Conservation (phyloP, 2,113 vertebrate genomes). For the Saccopteryx bilineata region DNA sequence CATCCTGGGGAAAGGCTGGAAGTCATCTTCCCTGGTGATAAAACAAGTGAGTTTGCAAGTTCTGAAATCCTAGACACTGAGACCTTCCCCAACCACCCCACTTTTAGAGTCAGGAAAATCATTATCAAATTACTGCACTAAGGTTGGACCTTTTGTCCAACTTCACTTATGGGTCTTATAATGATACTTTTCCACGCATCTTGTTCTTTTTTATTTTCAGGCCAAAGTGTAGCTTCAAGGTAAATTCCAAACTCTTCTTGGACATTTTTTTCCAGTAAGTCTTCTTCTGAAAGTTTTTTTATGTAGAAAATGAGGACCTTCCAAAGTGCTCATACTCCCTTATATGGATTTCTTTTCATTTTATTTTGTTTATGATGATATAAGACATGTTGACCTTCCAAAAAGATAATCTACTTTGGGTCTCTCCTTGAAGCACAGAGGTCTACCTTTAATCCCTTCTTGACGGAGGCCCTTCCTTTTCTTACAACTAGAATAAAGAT, state of each 20-base stretch:
- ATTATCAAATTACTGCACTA: background rate
- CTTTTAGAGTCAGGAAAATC: background rate
- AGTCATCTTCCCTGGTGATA: background rate
- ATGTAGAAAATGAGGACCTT: background rate
- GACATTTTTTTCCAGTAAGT: background rate
- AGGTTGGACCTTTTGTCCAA: background rate
- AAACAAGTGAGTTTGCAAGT: background rate
- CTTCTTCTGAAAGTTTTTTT: background rate
- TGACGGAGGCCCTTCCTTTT: background rate
- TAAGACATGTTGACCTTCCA: background rate
- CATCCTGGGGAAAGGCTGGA: background rate
- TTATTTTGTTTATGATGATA: background rate
- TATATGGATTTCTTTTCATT: background rate
- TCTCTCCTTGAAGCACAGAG: background rate
- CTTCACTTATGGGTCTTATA: background rate
- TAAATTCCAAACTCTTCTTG: background rate
- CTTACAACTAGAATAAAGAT: background rate
- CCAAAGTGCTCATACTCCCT: background rate
- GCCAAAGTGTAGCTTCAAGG: background rate
- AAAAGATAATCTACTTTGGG: background rate
- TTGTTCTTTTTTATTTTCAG: background rate
- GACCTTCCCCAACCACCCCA: rapidly evolving
- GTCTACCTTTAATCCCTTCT: background rate
- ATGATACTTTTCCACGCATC: rapidly evolving
- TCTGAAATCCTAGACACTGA: background rate